A percentile compares a stretch with the other conserved stretches of the same genome.
Evolutionary conservation across 2,113 vertebrate genomes (phyloP).

Genomic region (Aleadryas rufinucha): DNA sequence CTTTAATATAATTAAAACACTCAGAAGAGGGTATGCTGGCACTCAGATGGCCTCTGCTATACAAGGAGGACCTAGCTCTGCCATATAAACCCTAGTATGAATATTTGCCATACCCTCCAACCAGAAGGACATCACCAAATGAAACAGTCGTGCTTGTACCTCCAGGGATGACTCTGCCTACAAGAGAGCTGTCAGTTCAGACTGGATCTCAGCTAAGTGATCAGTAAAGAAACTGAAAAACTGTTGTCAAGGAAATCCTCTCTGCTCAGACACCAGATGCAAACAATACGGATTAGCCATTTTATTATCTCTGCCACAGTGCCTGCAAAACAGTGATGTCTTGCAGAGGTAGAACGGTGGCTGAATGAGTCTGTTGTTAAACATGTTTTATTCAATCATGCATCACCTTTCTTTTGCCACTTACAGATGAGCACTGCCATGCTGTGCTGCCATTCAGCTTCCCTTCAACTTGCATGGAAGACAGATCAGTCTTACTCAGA

Average conservation of each 20-base stretch:
- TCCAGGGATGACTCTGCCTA: neutral
- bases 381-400: neutral
- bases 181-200: neutral
- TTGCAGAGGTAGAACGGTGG: neutral
- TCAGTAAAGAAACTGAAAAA: neutral
- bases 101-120: neutral
- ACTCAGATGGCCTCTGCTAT: neutral
- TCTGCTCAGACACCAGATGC: neutral
- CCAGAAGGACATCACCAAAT: neutral
- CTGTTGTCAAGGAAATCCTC: neutral
- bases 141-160: neutral
- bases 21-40: neutral
- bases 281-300: neutral
- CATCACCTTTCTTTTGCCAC: neutral
- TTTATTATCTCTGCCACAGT: neutral
- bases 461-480: neutral
- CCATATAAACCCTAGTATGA: fast-evolving
- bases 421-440: neutral
- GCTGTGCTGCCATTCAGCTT: neutral
- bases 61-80: neutral
- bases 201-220: neutral
- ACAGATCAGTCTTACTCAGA: neutral
- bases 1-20: neutral
- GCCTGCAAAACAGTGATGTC: neutral
- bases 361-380: neutral